Percentiles rank a stretch among this genome's conserved stretches.
These are phyloP conservation scores for Habropoda laboriosa DNA, from an alignment of 1,140 invertebrate species.

Conservation along the genomic window DNA sequence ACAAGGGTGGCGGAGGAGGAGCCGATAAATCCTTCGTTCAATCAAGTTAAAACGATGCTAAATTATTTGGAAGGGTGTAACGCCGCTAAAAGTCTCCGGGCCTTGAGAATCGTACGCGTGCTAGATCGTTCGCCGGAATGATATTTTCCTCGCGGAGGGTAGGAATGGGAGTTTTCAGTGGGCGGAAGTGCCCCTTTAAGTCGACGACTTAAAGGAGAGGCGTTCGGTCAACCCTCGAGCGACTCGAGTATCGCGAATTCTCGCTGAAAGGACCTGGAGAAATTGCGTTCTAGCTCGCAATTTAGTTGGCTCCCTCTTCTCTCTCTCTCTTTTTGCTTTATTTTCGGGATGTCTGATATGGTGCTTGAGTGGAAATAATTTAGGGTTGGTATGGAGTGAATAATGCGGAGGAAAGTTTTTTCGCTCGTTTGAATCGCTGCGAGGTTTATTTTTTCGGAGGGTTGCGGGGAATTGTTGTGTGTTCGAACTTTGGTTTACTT, in stretches of 20 bases:
- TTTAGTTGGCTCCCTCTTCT: not conserved
- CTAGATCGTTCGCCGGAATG: slow-evolving; percentile 42
- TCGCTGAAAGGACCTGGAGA: not conserved
- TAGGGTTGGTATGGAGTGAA: not conserved
- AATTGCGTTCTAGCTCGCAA: not conserved
- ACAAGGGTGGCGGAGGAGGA: not conserved
- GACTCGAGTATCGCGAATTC: slow-evolving; percentile 3
- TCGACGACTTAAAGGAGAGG: slow-evolving; percentile 46
- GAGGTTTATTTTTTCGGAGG: too few species aligned
- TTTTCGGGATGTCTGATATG: not conserved
- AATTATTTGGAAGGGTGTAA: slow-evolving; percentile 72
- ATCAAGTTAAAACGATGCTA: slow-evolving; percentile 78
- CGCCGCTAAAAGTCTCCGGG: slow-evolving; percentile 61
- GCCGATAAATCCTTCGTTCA: slow-evolving; percentile 72
- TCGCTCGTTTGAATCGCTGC: not conserved
- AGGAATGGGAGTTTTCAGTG: not conserved
- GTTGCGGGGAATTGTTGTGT: too few species aligned
- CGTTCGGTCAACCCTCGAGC: not conserved
- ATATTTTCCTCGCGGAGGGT: slow-evolving; percentile 31
- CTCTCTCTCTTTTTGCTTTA: too few species aligned
- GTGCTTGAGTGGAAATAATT: not conserved
- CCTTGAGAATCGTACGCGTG: slow-evolving; percentile 45
- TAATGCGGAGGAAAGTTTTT: not conserved
- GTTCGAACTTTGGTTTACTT: not conserved
- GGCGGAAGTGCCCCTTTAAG: slow-evolving; percentile 22